Evolutionary conservation across 2,113 vertebrate genomes (phyloP), one percentile per base, ranked within the genome.

Genomic region (Kobus ellipsiprymnus): DNA sequence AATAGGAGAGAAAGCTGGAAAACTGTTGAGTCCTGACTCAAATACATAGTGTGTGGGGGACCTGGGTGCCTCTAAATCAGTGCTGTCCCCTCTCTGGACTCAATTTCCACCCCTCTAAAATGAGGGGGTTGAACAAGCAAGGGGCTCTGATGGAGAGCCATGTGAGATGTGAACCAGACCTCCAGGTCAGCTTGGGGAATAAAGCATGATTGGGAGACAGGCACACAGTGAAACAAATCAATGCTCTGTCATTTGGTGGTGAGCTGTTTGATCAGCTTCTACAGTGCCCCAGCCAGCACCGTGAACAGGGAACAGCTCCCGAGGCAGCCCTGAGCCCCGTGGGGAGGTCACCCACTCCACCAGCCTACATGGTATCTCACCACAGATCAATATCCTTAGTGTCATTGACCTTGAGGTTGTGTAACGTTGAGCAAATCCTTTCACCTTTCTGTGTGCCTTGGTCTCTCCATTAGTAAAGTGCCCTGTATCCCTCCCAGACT

Each of bases 31-130:
- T 4, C 2, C 46, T 36, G n/a, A 30, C 33, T 17, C 8, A 36
- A 44, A 36, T 23, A 21, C 0, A 17, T 0, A 16, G n/a, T 71
- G 17, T 46, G 11, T 17, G 46, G 9, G 9, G 19, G 44, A 8
- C 29, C 15, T 16, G 50, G 48, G 16, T 25, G 4, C 46, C 52
- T 74, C 13, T 10, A 85, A 40, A 14, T 36, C 46, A 10, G 4
- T 10, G 19, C 50, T 4, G 13, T 30, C 4, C 13, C 64, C 80
- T 89, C 91, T 52, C 54, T 6, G 80, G 40, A 94, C 71, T 96
- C 29, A 1, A n/a, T 92, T 64, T 50, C 44, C 19, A 48, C 2
- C 27, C 5, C 4, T 57, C 91, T 81, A 30, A 80, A 82, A 83
- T 16, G 4, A 82, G 52, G 46, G 5, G 2, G 27, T 27, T n/a